Evolutionary conservation across 2,113 vertebrate species (phyloP).

Genomic region (Notothenia rossii): DNA sequence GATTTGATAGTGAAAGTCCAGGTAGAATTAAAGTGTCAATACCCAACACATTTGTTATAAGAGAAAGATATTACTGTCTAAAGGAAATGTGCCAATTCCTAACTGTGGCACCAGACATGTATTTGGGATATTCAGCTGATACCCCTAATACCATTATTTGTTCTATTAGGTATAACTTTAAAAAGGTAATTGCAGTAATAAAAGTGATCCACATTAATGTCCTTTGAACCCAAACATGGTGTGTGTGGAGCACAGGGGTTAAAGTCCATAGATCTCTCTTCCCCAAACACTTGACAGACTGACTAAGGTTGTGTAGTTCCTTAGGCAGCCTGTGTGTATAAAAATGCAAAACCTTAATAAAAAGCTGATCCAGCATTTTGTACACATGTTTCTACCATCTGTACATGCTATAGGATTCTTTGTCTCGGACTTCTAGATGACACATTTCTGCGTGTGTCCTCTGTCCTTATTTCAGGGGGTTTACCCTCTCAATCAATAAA

Average conservation of each 20-base stretch:
- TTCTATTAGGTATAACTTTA: neutral
- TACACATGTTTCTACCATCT: neutral
- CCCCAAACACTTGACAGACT: neutral
- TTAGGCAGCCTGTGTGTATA: neutral
- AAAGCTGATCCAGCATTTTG: neutral
- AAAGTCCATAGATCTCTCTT: slow-evolving; percentile 11
- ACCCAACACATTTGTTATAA: neutral
- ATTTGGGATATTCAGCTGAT: neutral
- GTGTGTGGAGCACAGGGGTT: slow-evolving; percentile 8
- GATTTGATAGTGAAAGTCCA: neutral
- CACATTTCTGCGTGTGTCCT: neutral
- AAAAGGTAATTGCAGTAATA: neutral
- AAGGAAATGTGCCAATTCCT: neutral
- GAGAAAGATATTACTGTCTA: neutral
- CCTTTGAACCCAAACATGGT: neutral
- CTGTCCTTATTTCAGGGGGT: neutral
- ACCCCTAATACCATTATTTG: neutral
- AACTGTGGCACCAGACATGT: neutral
- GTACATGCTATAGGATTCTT: neutral
- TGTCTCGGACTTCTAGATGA: neutral
- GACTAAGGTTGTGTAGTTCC: neutral
- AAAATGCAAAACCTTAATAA: neutral
- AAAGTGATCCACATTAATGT: neutral
- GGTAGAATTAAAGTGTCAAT: neutral
- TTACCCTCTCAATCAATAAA: too few relatives aligned